These are phyloP conservation scores for Atherix ibis DNA, from an alignment of 2,888 invertebrate genomes.

Conservation along the genomic window DNA sequence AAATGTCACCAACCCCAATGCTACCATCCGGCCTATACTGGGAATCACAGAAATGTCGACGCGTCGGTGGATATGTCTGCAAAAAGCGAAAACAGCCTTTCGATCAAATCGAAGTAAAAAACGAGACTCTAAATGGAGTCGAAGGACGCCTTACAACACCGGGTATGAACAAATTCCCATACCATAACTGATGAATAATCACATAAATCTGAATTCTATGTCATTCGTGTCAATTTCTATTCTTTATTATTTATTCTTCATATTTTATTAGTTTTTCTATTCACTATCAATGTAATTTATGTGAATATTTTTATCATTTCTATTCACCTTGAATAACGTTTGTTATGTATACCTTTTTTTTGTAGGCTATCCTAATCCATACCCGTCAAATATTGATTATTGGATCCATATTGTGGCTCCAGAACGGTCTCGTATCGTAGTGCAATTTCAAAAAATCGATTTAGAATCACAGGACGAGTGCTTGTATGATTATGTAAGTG, in stretches of 20 bases:
- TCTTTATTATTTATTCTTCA: not conserved
- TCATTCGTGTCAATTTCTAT: no score
- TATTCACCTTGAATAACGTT: no score
- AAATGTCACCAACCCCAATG: slow-evolving; percentile 44
- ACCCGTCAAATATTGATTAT: slow-evolving; percentile 57
- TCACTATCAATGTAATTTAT: no score
- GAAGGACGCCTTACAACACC: slow-evolving; percentile 53
- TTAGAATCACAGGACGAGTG: slow-evolving; percentile 62
- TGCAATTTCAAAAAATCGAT: slow-evolving; percentile 52
- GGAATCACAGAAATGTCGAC: slow-evolving; percentile 45
- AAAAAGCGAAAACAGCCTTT: slow-evolving; percentile 32
- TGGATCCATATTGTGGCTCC: slow-evolving; percentile 51
- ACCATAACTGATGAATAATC: no score
- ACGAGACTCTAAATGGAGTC: slow-evolving; percentile 46
- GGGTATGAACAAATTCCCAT: no score
- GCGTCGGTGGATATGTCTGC: slow-evolving; percentile 55
- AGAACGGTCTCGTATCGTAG: slow-evolving; percentile 46
- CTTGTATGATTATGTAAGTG: slow-evolving; percentile 61
- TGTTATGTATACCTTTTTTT: no score
- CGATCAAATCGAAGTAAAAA: slow-evolving; percentile 25
- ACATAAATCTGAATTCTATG: not conserved
- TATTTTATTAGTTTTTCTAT: no score
- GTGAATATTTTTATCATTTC: no score
- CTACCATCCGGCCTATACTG: slow-evolving; percentile 56
- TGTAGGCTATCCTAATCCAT: slow-evolving; percentile 46